Evolutionary conservation across 2,113 vertebrate genomes (phyloP), one percentile per base, ranked within the genome.

Genomic region (Leuciscus idus): DNA sequence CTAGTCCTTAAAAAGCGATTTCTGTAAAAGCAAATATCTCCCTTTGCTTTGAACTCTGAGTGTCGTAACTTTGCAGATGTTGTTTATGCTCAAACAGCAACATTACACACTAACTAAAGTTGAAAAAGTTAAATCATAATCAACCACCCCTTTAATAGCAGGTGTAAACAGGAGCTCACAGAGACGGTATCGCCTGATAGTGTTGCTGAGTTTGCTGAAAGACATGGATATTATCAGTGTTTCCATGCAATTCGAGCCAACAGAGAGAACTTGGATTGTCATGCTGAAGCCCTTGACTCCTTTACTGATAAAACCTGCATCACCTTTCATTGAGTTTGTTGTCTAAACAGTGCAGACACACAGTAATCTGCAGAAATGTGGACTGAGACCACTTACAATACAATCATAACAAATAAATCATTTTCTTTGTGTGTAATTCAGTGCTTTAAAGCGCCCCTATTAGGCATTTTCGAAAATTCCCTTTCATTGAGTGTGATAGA

Each of bases 271-370:
- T 1, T 2, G 30, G 4, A 12, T 15, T n/a, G 52, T 79, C 11
- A n/a, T 15, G 30, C 9, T 78, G 52, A 78, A 57, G 74, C 30
- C 74, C 30, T 68, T 17, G 10, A 19, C 30, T 70, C 17, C 17
- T 68, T 68, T 68, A 68, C 64, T 57, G 50, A 78, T 57, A 55
- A 55, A 59, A 79, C 76, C 55, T 39, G 76, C 52, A 5, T 79
- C 28, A 57, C 19, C 30, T 78, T 78, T 78, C 52, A 59, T 10
- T n/a, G 19, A 7, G 52, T 59, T 59, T 39, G 9, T 79, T 79
- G 30, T 59, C 30, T 78, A 78, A 59, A 61, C 33, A 61, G 33
- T 21, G 26, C 28, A 1, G 4, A 17, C 50, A 39, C 11, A 72
- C 3, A 62, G 8, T 4, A 30, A 57, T 59, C 55, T 79, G 55